These are phyloP conservation scores for Drosophila baimaii DNA, from an alignment of 1,140 invertebrate genomes.

Conservation along the genomic window DNA sequence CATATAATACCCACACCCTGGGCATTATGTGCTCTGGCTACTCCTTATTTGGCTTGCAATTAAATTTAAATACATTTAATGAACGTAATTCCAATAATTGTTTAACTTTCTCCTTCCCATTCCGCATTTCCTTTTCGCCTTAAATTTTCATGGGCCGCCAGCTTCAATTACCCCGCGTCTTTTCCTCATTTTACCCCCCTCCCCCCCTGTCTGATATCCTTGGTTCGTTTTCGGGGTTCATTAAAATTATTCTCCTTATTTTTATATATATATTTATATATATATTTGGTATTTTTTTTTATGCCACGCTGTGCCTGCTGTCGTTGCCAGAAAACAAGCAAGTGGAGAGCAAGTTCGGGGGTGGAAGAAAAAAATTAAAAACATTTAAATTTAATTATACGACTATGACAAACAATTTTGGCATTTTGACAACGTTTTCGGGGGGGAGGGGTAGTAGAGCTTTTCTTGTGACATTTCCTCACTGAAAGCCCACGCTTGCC, in stretches of 20 bases:
- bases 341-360: background rate
- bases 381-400: conserved; percentile 83
- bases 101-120: conserved; percentile 24
- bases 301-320: conserved; percentile 25
- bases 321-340: conserved; percentile 40
- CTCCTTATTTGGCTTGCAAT: conserved; percentile 25
- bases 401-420: conserved; percentile 81
- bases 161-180: conserved; percentile 35
- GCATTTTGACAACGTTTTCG: conserved; percentile 68
- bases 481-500: background rate
- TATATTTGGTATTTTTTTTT: conserved; percentile 12
- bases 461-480: conserved; percentile 27
- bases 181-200: background rate
- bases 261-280: background rate
- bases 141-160: conserved; percentile 43
- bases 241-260: conserved; percentile 60
- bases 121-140: conserved; percentile 3
- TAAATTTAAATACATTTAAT: conserved; percentile 48
- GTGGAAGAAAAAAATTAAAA: conserved; percentile 49
- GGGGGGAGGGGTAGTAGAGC: no score
- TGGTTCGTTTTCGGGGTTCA: conserved; percentile 39
- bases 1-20: background rate
- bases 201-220: background rate
- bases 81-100: conserved; percentile 54
- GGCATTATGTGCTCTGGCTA: conserved; percentile 5